phyloP scores from a whole-genome alignment of 2,113 vertebrate genomes.

The Xenopus tropicalis region UCB_Xtro_10.0 CM004445.2:74091501-74092000 shows the following conservation, averaged over 20 bases:
- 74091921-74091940: conserved; percentile 42
- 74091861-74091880: conserved; percentile 43
- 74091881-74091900: conserved; percentile 46
- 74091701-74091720: background rate
- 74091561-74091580: background rate
- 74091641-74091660: background rate
- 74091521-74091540: conserved; percentile 3
- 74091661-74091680: background rate
- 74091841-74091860: conserved; percentile 1
- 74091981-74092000: conserved; percentile 52
- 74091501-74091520: conserved; percentile 6
- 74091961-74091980: conserved; percentile 46
- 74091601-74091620: background rate
- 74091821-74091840: background rate
- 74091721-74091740: background rate
- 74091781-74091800: background rate
- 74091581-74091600: background rate
- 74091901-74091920: conserved; percentile 48
- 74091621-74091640: background rate
- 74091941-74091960: conserved; percentile 11
- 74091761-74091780: background rate
- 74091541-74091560: background rate
- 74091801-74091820: background rate
- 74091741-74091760: background rate
- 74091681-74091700: background rate